Percentiles rank a stretch among this genome's conserved stretches.
phyloP scores from a whole-genome alignment of 2,888 invertebrate species.

The Clitarchus hookeri region DNA sequence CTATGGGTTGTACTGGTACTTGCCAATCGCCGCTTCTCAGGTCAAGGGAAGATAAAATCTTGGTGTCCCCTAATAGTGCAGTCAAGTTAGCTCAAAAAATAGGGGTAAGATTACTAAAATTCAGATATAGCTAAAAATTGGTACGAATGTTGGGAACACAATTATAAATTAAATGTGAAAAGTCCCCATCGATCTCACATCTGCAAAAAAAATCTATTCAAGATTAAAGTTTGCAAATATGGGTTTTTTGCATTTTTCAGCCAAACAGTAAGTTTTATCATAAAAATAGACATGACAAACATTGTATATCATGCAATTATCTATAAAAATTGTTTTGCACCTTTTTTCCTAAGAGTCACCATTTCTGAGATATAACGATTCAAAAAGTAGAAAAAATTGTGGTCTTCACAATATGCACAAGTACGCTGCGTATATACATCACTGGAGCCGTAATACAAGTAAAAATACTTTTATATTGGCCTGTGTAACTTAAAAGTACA shows the following conservation, averaged over 20 bases:
- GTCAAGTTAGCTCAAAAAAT: conserved; percentile 1
- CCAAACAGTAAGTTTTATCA: too few species aligned
- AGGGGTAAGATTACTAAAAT: background rate
- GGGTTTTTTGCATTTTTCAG: background rate
- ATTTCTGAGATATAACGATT: background rate
- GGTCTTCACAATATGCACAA: background rate
- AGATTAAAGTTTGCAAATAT: background rate
- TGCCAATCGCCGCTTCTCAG: too few species aligned
- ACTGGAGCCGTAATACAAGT: too few species aligned
- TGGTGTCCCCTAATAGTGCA: background rate
- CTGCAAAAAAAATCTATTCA: background rate
- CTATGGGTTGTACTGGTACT: too few species aligned
- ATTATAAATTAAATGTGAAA: background rate
- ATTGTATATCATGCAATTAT: background rate
- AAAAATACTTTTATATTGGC: too few species aligned
- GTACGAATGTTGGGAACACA: background rate
- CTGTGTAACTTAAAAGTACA: too few species aligned
- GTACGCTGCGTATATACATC: too few species aligned
- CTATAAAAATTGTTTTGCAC: background rate
- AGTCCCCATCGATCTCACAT: background rate
- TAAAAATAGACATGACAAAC: background rate
- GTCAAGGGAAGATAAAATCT: too few species aligned
- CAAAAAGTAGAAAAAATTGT: background rate
- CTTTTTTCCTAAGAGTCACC: background rate
- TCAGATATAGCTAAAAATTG: background rate